Percentiles rank a stretch among this genome's conserved stretches.
Conservation (phyloP, 2,888 invertebrate species). For the Drosophila anceps region DNA sequence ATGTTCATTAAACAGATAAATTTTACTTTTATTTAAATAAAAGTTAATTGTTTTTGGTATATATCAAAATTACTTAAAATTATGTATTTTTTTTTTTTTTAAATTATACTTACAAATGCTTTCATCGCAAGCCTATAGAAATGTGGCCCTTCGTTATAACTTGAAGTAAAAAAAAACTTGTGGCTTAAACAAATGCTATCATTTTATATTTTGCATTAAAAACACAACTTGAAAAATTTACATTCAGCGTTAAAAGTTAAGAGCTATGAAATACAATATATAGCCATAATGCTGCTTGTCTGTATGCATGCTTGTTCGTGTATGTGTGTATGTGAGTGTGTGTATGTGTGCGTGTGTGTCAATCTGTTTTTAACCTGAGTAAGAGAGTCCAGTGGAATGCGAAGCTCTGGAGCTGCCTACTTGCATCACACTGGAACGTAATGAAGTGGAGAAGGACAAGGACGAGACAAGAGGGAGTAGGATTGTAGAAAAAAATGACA, state of each 20-base stretch:
- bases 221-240: constrained; percentile 71
- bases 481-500: neutral
- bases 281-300: constrained; percentile 39
- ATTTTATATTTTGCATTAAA: constrained; percentile 58
- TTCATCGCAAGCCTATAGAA: no score
- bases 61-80: no score
- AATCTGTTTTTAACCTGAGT: constrained; percentile 66
- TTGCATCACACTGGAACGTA: constrained; percentile 12
- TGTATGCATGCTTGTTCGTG: constrained; percentile 13
- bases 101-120: neutral
- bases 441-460: neutral
- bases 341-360: constrained; percentile 14
- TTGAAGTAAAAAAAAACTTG: neutral
- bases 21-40: no score
- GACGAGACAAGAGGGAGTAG: no score
- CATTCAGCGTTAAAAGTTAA: constrained; percentile 44
- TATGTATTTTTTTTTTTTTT: neutral
- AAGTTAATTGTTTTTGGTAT: no score
- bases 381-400: constrained; percentile 33
- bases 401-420: constrained; percentile 16
- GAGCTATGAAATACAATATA: constrained; percentile 54
- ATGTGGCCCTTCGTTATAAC: no score
- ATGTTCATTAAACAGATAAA: no score
- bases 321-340: constrained; percentile 9
- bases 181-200: constrained; percentile 62